Base-by-base conservation (phyloP, 2,888 invertebrate genomes). In the Hypomecis atomaria region DNA sequence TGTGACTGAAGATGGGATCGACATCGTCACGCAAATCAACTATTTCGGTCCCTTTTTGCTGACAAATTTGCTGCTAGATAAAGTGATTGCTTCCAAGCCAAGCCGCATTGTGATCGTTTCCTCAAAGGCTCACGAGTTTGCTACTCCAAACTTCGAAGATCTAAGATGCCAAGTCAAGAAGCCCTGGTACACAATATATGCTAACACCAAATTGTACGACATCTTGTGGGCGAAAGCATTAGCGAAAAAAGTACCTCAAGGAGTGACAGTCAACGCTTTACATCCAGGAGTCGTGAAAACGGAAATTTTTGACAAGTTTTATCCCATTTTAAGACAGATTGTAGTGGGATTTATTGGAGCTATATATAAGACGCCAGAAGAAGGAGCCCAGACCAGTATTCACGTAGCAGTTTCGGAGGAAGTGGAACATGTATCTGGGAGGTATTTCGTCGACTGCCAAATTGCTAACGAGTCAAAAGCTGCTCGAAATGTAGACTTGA, bases 221-320 rank as follows among this genome's bases (percentile, higher is more conserved):
- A 67, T 93, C 0, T 71, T 93, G 2, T 90, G 89, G 83, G 82
- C 83, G 9, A 90, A 86, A 55, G 92, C 90, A 5, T 77, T 94
- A 10, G 84, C 86, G 0, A 87, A 84, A 44, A 77, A 82, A 36
- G 67, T 93, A 3, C 85, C 89, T 1, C 73, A 74, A 9, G 95
- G 94, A 4, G 95, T 97, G 0, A 96, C 96, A 0, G 96, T 94
- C 0, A 98, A 98, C 79, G 95, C 95, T 70, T 84, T 97, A 54
- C 97, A 98, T 87, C 98, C 98, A 0, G 98, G 98, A 9, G 88
- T 96, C 82, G 96, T 97, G 43, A 95, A 95, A 79, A 96, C 96
- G 0, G 95, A 96, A 34, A 96, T 97, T 56, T 96, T 96, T 94
- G 92, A 95, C 42, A 95, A 93, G 72, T 85, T 94, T 9, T 94